Conservation (phyloP, 1,140 invertebrate species). For the Drosophila jambulina region DNA sequence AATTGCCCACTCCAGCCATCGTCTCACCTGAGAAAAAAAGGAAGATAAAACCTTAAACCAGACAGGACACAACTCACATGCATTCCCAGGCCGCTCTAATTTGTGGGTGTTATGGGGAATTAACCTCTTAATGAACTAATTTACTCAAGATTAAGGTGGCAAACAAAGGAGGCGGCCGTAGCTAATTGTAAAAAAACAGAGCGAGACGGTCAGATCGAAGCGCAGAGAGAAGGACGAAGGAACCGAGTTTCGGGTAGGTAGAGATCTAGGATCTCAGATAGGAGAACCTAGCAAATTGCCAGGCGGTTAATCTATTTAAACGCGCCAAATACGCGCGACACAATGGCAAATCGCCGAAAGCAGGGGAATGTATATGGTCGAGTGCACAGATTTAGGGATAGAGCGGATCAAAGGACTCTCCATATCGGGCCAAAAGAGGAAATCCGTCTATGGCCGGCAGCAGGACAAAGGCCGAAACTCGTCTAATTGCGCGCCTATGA, state of each 20-base stretch:
- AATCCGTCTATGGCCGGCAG: constrained; percentile 54
- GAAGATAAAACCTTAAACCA: neutral
- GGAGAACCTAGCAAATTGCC: constrained; percentile 73
- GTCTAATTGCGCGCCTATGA: constrained; percentile 81
- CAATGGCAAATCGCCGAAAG: constrained; percentile 52
- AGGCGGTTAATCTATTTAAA: constrained; percentile 85
- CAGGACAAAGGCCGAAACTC: constrained; percentile 73
- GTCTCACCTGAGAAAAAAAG: constrained; percentile 20
- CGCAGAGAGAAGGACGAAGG: neutral
- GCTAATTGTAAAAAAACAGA: constrained; percentile 68
- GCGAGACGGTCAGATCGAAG: constrained; percentile 14
- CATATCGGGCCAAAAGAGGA: constrained; percentile 51
- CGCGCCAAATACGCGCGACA: constrained; percentile 82
- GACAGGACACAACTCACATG: constrained; percentile 28
- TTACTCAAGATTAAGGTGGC: constrained; percentile 83
- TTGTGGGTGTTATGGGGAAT: constrained; percentile 84
- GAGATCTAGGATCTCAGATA: constrained; percentile 61
- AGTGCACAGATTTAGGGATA: constrained; percentile 84
- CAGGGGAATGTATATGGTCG: constrained; percentile 53
- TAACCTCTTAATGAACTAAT: constrained; percentile 85
- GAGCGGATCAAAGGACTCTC: constrained; percentile 65
- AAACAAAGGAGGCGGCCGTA: constrained; percentile 77
- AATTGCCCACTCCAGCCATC: constrained; percentile 20
- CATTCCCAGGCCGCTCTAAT: constrained; percentile 53
- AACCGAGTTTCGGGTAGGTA: constrained; percentile 20